phyloP scores from a whole-genome alignment of 2,113 vertebrate species.

The Tachuris rubrigastra region DNA sequence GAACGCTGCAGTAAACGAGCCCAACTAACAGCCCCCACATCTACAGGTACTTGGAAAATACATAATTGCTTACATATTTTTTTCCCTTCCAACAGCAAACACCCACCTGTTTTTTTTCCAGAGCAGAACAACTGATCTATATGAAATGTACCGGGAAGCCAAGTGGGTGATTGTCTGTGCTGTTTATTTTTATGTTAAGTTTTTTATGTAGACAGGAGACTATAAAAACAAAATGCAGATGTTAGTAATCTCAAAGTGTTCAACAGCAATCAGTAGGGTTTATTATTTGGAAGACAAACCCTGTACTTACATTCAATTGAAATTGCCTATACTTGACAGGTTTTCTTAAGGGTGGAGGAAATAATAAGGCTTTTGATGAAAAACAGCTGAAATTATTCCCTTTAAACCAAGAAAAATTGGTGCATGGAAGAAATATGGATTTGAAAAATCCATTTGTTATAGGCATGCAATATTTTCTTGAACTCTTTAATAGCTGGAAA shows the following conservation, averaged over 20 bases:
- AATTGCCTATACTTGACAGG: not conserved
- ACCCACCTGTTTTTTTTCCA: not conserved
- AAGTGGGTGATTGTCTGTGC: not conserved
- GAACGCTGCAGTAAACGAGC: not conserved
- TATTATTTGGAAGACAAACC: not conserved
- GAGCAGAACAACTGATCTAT: not conserved
- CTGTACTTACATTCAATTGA: not conserved
- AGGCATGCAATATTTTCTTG: not conserved
- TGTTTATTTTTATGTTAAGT: not conserved
- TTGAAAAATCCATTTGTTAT: not conserved
- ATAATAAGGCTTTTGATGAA: not conserved
- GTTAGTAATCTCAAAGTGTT: not conserved
- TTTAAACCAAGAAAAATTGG: not conserved
- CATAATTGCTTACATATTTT: not conserved
- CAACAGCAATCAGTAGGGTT: not conserved
- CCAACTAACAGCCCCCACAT: not conserved
- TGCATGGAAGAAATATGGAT: not conserved
- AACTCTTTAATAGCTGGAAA: not conserved
- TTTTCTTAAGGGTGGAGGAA: slow-evolving; percentile 10
- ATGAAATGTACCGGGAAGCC: not conserved
- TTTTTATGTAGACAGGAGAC: not conserved
- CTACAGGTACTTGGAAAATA: not conserved
- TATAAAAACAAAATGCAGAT: not conserved
- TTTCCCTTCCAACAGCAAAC: not conserved
- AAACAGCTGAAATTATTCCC: not conserved